Evolutionary conservation across 53 echinoderm and acorn worm genomes (phyloP).

Genomic region (Apostichopus leukothele): DNA sequence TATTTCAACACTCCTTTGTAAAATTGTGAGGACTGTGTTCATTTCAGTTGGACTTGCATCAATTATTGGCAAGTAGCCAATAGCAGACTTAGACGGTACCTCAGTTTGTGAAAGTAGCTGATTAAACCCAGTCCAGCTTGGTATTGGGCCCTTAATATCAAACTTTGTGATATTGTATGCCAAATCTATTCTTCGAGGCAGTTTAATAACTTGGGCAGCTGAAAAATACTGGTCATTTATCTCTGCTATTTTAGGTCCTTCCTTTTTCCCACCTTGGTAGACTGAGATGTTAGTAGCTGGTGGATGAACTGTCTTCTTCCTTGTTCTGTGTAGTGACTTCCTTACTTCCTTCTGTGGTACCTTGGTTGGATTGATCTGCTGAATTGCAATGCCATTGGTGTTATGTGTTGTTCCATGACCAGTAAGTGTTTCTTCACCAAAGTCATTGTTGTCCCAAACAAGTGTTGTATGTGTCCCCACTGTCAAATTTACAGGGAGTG

Average conservation of each 20-base stretch:
- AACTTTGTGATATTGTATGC: constrained; percentile 47
- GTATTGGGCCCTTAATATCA: constrained; percentile 7
- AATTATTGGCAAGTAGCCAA: constrained; percentile 70
- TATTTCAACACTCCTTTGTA: constrained; percentile 57
- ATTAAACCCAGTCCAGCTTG: constrained; percentile 66
- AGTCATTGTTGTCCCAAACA: constrained; percentile 48
- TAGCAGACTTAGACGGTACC: constrained; percentile 51
- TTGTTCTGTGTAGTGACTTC: constrained; percentile 17
- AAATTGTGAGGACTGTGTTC: constrained; percentile 62
- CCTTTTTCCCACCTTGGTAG: constrained; percentile 46
- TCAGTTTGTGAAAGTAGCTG: constrained; percentile 41
- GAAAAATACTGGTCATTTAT: background rate
- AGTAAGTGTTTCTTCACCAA: constrained; percentile 54
- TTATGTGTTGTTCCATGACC: constrained; percentile 58
- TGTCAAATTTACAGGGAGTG: constrained; percentile 27
- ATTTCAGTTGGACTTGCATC: constrained; percentile 73
- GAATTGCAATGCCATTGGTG: constrained; percentile 56
- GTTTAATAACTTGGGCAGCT: background rate
- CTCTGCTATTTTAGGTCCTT: constrained; percentile 36
- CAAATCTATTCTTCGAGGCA: background rate
- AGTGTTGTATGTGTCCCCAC: constrained; percentile 36
- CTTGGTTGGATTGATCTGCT: constrained; percentile 26
- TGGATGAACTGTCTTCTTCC: constrained; percentile 49
- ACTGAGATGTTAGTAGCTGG: constrained; percentile 40
- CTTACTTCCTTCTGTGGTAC: background rate